Conservation (phyloP, 2,113 vertebrate species). For the Thermophis baileyi region DNA sequence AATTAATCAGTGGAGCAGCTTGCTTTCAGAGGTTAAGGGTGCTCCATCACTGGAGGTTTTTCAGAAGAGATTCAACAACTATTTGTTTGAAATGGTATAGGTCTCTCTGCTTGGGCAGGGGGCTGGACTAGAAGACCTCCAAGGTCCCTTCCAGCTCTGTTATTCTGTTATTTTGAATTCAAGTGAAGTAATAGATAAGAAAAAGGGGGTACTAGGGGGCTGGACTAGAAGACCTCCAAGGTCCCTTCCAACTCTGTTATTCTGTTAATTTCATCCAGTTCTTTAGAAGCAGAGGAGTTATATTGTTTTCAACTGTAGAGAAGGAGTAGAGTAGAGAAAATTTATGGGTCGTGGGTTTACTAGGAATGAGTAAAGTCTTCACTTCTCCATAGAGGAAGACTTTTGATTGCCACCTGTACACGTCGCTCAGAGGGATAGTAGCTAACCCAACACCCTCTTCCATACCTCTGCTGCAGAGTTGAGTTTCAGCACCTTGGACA, state of each 20-base stretch:
- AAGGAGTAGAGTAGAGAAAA: not conserved
- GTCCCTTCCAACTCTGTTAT: not conserved
- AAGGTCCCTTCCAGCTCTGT: not conserved
- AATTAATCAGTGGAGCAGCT: rapidly evolving
- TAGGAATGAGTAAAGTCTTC: not conserved
- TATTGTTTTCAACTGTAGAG: not conserved
- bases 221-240: not conserved
- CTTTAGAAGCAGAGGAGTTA: not conserved
- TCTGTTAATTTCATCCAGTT: not conserved
- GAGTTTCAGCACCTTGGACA: constrained; percentile 49
- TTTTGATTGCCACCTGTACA: not conserved
- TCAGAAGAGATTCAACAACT: not conserved
- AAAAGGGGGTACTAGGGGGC: not conserved
- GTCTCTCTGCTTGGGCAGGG: not conserved
- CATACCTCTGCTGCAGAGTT: constrained; percentile 24
- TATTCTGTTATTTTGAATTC: not conserved
- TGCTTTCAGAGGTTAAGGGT: not conserved
- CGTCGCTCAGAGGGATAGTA: not conserved
- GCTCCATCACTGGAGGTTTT: not conserved
- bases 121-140: not conserved
- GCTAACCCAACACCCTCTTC: rapidly evolving
- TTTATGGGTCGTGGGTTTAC: not conserved
- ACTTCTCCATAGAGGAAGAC: not conserved
- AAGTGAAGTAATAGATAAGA: not conserved
- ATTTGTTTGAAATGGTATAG: not conserved